Conservation (phyloP, 1,140 invertebrate species). For the Hylaeus volcanicus region DNA sequence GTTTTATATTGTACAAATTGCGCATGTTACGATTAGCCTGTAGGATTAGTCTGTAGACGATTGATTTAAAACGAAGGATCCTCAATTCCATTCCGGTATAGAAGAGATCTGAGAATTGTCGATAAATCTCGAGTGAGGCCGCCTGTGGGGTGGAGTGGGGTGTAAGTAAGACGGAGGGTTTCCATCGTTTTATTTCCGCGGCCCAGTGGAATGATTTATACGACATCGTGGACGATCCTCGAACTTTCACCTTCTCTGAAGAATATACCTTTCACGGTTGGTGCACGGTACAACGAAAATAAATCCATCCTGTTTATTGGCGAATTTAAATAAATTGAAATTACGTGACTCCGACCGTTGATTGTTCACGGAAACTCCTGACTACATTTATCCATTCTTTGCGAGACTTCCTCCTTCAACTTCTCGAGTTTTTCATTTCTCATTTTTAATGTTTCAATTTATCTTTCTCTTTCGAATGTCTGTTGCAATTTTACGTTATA, state of each 20-base stretch:
- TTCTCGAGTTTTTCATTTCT: background rate
- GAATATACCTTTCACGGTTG: slow-evolving; percentile 28
- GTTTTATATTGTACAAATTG: too few species aligned
- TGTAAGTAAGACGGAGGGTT: slow-evolving; percentile 4
- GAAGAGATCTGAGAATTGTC: background rate
- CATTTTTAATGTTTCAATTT: background rate
- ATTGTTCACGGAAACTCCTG: too few species aligned
- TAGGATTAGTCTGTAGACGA: background rate
- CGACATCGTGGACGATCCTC: slow-evolving; percentile 27
- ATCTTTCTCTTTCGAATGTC: too few species aligned
- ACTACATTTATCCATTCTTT: background rate
- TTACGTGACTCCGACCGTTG: background rate
- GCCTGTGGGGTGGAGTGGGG: background rate
- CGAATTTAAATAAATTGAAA: slow-evolving; percentile 33
- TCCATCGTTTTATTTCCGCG: slow-evolving; percentile 19
- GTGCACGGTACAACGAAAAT: slow-evolving; percentile 15
- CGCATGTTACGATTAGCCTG: too few species aligned
- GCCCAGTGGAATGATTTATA: slow-evolving; percentile 33
- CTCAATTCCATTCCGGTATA: background rate
- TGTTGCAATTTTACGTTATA: too few species aligned
- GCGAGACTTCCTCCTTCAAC: background rate
- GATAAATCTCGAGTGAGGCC: background rate
- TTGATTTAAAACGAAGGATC: background rate
- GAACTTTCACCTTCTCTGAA: slow-evolving; percentile 57
- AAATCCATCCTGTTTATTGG: slow-evolving; percentile 18